Evolutionary conservation across 2,113 vertebrate species (phyloP), one percentile per base, ranked within the genome.

Genomic region (Accipiter cooperii): DNA sequence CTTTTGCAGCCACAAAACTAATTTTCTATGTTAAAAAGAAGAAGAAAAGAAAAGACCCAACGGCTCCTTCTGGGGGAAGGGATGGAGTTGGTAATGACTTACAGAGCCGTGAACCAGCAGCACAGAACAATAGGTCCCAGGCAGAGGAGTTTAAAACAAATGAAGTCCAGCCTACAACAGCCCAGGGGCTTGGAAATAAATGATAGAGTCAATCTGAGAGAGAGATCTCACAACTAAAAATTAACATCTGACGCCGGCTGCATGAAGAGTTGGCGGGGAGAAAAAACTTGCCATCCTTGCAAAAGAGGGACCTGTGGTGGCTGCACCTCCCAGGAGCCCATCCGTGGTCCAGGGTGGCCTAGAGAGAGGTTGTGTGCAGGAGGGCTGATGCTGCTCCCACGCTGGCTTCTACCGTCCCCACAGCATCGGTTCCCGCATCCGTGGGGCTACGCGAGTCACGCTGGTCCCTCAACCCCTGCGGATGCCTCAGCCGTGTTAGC

Each of bases 361-460:
- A 44, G 25, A n/a, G 15, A 6, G 40, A 42, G 28, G n/a, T 52
- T 77, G 16, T 18, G 5, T 42, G 60, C 42, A 31, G 40, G n/a
- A 44, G 15, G 2, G 4, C 5, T 70, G 1, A 0, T 52, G 29
- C 12, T 89, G 33, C 9, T 92, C 28, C 38, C 36, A 64, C 1
- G 1, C 18, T 26, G 24, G 57, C 42, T 40, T 19, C 25, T 21
- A 9, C 9, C 11, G 5, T 22, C 36, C 29, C n/a, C 54, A 36
- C n/a, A 51, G 69, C n/a, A 79, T 55, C 25, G 5, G 6, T 25
- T 5, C 25, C 28, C 0, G 0, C 12, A 44, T 17, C 57, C 1
- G 0, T 15, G 66, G 54, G 42, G 14, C 21, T 81, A 26, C 5
- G 9, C 4, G 5, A 31, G n/a, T 33, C 4, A 0, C 2, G 5